phyloP scores from a whole-genome alignment of 2,888 invertebrate genomes.

The Hofmannophila pseudospretella region DNA sequence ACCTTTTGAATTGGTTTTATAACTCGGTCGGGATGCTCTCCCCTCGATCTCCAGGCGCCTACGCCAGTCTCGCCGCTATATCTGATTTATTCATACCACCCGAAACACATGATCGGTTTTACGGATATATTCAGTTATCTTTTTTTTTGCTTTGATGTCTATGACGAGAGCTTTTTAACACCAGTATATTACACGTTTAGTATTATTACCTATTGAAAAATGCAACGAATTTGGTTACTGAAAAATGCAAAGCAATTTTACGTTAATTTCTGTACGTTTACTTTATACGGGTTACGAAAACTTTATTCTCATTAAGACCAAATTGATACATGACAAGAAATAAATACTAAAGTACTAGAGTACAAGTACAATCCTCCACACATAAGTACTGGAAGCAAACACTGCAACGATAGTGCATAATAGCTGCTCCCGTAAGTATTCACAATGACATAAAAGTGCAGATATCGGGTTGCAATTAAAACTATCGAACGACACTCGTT shows the following conservation, averaged over 20 bases:
- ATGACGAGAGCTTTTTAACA: conserved; percentile 23
- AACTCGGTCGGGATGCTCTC: conserved; percentile 50
- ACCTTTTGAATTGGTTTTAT: conserved; percentile 69
- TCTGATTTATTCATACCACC: conserved; percentile 76
- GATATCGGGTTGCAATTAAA: conserved; percentile 75
- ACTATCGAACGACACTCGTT: conserved; percentile 60
- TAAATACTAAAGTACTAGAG: too few relatives aligned
- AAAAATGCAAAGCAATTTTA: not conserved
- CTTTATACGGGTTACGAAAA: too few relatives aligned
- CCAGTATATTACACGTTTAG: conserved; percentile 25
- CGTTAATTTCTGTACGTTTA: too few relatives aligned
- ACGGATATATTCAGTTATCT: conserved; percentile 47
- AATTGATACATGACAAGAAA: too few relatives aligned
- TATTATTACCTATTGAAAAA: conserved; percentile 23
- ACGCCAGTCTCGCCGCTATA: conserved; percentile 47
- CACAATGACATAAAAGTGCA: conserved; percentile 35
- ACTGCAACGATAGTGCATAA: too few relatives aligned
- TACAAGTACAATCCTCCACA: too few relatives aligned
- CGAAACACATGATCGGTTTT: conserved; percentile 71
- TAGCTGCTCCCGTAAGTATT: conserved; percentile 2
- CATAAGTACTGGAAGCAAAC: too few relatives aligned
- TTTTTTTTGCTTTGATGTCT: conserved; percentile 39
- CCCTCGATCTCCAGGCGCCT: conserved; percentile 58
- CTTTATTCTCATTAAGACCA: too few relatives aligned
- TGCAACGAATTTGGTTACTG: conserved; percentile 10